Percentiles rank a stretch among this genome's conserved stretches.
Evolutionary conservation across 1,140 invertebrate species (phyloP).

Genomic region (Microplitis demolitor): DNA sequence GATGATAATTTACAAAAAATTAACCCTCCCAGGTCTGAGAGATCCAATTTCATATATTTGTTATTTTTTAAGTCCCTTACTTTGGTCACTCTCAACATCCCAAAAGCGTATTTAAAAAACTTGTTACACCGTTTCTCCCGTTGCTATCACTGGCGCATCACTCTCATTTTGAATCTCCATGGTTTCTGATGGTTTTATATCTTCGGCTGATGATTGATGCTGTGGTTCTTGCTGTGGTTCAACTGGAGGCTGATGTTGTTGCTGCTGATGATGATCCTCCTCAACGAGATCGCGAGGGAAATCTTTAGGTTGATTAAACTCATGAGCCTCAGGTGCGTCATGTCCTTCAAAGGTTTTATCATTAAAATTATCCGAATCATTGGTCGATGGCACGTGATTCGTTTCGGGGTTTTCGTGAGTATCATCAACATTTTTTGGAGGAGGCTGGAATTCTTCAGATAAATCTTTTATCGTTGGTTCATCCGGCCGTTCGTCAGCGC

Average conservation of each 20-base stretch:
- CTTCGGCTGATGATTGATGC: neutral
- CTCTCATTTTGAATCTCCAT: neutral
- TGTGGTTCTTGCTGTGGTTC: too few species aligned
- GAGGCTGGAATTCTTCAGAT: neutral
- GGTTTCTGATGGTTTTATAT: neutral
- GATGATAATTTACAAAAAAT: slow-evolving; percentile 17
- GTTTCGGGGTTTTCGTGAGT: neutral
- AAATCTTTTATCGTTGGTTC: slow-evolving; percentile 12
- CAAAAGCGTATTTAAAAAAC: slow-evolving; percentile 14
- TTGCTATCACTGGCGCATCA: neutral
- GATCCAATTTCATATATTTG: slow-evolving; percentile 22
- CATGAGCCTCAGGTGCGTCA: neutral
- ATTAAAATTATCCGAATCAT: neutral
- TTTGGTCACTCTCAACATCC: slow-evolving; percentile 37
- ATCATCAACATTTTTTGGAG: neutral
- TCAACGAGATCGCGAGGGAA: neutral
- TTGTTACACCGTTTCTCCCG: slow-evolving; percentile 26
- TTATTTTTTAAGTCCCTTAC: slow-evolving; percentile 33
- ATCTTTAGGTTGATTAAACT: neutral
- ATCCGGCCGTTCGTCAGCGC: neutral
- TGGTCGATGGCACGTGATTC: neutral
- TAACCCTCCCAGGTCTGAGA: slow-evolving; percentile 2
- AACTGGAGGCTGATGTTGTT: too few species aligned
- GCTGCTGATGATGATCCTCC: too few species aligned
- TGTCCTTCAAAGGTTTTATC: neutral